A percentile compares a stretch with the other conserved stretches of the same genome.
These are phyloP conservation scores for Volucella bombylans DNA, from an alignment of 2,888 invertebrate species.

Conservation along the genomic window DNA sequence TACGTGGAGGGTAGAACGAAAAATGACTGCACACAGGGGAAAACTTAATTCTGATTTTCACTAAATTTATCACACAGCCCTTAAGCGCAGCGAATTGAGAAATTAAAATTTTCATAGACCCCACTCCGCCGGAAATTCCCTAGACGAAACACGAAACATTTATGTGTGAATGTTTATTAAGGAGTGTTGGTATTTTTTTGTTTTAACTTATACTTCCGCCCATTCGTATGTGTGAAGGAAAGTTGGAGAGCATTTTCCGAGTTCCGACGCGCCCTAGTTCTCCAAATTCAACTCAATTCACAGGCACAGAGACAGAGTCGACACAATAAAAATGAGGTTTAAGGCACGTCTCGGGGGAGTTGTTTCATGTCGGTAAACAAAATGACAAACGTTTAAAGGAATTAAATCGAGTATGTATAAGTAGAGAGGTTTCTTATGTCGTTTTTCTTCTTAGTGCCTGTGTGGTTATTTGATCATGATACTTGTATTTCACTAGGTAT, in stretches of 20 bases:
- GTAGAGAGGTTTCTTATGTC: conserved; percentile 18
- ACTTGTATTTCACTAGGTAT: conserved; percentile 36
- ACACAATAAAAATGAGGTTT: neutral
- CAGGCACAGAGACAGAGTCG: conserved; percentile 14
- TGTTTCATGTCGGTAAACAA: conserved; percentile 30
- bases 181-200: neutral
- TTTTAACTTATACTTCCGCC: neutral
- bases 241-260: neutral
- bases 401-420: conserved; percentile 52
- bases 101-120: conserved; percentile 42
- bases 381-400: conserved; percentile 49
- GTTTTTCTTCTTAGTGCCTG: conserved; percentile 6
- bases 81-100: conserved; percentile 36
- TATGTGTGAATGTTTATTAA: neutral
- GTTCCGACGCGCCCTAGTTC: conserved; percentile 12
- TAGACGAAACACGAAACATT: neutral
- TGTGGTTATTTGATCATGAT: conserved; percentile 10
- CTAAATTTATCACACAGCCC: conserved; percentile 39
- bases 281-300: neutral
- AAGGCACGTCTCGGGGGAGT: conserved; percentile 25
- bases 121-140: conserved; percentile 2
- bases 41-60: conserved; percentile 44
- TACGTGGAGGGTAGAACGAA: conserved; percentile 3
- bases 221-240: conserved; percentile 11
- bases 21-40: neutral